These are phyloP conservation scores for Scomber japonicus DNA, from an alignment of 2,113 vertebrate species.

Conservation along the genomic window DNA sequence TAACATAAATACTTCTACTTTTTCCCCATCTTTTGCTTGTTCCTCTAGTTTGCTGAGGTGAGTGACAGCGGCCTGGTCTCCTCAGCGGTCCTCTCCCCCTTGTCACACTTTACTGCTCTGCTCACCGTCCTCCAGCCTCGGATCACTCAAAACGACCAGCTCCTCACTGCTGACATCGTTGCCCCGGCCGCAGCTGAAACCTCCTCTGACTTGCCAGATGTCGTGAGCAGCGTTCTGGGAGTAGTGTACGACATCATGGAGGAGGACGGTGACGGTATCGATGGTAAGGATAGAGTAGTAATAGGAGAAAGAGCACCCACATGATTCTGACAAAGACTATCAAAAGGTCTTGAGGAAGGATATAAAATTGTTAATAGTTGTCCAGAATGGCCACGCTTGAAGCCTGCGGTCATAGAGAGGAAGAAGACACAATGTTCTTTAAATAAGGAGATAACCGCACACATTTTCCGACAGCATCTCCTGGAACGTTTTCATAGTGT, in stretches of 20 bases:
- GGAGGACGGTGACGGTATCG: constrained; percentile 58
- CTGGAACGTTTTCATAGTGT: no score
- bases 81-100: constrained; percentile 88
- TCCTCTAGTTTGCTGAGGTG: constrained; percentile 88
- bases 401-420: no score
- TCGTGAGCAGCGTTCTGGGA: constrained; percentile 86
- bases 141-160: constrained; percentile 26
- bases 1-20: neutral
- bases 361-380: no score
- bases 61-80: constrained; percentile 72
- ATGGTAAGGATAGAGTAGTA: constrained; percentile 44
- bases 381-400: no score
- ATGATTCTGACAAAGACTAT: neutral
- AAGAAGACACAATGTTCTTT: no score
- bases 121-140: constrained; percentile 85
- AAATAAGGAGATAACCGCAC: no score
- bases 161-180: constrained; percentile 9
- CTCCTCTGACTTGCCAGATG: constrained; percentile 82
- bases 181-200: constrained; percentile 56
- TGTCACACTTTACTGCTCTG: constrained; percentile 84
- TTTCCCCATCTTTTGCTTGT: neutral
- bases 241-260: constrained; percentile 78
- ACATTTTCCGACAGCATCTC: no score
- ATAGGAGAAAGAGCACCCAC: neutral
- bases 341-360: neutral